phyloP scores from a whole-genome alignment of 2,797 vertebrate genomes.

The Pogonophryne albipinna region DNA sequence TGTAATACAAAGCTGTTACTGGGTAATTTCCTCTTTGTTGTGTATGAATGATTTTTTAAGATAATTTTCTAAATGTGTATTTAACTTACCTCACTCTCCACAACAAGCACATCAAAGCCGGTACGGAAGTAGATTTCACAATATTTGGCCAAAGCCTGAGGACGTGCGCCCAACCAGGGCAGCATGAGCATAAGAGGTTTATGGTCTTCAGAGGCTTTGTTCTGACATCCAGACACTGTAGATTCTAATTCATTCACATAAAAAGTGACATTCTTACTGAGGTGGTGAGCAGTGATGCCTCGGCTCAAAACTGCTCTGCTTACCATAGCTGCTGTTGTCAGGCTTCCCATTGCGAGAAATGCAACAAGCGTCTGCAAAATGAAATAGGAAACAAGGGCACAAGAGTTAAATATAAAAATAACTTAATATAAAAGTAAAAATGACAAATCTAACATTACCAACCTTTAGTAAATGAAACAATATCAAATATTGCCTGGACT shows the following conservation, averaged over 20 bases:
- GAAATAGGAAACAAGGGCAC: no score
- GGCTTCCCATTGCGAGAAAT: neutral
- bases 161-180: slow-evolving; percentile 83
- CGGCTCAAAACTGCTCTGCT: slow-evolving; percentile 38
- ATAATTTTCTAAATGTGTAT: no score
- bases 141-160: slow-evolving; percentile 76
- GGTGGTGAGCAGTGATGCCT: slow-evolving; percentile 68
- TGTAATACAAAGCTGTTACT: neutral
- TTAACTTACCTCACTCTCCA: slow-evolving; percentile 76
- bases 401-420: no score
- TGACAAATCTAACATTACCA: no score
- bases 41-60: no score
- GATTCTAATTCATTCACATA: slow-evolving; percentile 63
- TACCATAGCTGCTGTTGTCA: slow-evolving; percentile 55
- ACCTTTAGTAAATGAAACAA: no score
- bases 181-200: slow-evolving; percentile 80
- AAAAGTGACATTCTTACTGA: slow-evolving; percentile 80
- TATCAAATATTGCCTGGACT: no score
- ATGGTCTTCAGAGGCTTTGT: neutral
- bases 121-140: slow-evolving; percentile 81
- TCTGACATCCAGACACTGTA: slow-evolving; percentile 7
- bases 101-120: slow-evolving; percentile 80
- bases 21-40: no score
- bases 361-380: neutral
- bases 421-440: no score